Evolutionary conservation across 2,888 invertebrate genomes (phyloP).

Genomic region (Hypomecis punctinalis): DNA sequence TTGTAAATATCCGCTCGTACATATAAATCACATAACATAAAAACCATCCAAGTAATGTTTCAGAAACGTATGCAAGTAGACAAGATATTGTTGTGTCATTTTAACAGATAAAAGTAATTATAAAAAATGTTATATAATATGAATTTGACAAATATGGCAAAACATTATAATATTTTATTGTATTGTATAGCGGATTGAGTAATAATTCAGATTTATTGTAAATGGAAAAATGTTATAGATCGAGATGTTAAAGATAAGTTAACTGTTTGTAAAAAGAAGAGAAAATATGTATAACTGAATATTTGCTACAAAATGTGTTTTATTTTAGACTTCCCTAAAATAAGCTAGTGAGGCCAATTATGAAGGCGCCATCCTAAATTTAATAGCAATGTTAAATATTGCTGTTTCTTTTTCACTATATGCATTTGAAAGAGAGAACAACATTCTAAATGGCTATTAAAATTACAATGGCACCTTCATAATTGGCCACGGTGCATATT

Average conservation of each 20-base stretch:
- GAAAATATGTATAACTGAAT: constrained; percentile 84
- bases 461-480: too few relatives aligned
- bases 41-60: constrained; percentile 51
- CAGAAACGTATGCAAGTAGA: constrained; percentile 63
- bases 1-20: constrained; percentile 31
- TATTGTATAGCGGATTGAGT: constrained; percentile 83
- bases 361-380: too few relatives aligned
- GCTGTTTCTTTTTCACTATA: too few relatives aligned
- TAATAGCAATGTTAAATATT: too few relatives aligned
- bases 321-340: constrained; percentile 50
- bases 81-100: constrained; percentile 80
- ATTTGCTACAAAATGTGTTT: constrained; percentile 77
- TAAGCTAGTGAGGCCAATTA: neutral
- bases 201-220: constrained; percentile 81
- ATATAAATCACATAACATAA: constrained; percentile 15
- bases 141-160: constrained; percentile 75
- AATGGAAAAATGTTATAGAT: constrained; percentile 81
- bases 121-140: constrained; percentile 67
- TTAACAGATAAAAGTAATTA: constrained; percentile 77
- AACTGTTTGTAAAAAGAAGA: constrained; percentile 84
- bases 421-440: too few relatives aligned
- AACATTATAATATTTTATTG: constrained; percentile 80
- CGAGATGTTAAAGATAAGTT: constrained; percentile 82
- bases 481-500: too few relatives aligned
- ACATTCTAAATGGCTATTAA: too few relatives aligned